A percentile compares a stretch with the other conserved stretches of the same genome.
Conservation (phyloP, 2,113 vertebrate species). For the Heterochromis multidens region DNA sequence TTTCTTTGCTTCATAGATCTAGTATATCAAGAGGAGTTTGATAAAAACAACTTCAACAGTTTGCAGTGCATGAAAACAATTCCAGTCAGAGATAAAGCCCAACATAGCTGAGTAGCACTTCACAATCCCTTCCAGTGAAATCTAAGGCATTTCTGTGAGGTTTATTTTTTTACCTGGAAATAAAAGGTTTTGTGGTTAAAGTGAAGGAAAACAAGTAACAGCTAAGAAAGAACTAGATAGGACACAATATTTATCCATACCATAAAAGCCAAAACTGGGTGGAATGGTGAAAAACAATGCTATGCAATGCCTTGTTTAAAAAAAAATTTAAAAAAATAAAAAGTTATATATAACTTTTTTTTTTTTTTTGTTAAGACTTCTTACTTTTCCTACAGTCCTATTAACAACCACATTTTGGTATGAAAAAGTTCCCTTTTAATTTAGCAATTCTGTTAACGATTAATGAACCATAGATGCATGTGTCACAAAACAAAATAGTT, state of each 20-base stretch:
- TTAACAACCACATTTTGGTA: constrained; percentile 23
- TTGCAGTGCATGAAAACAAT: constrained; percentile 35
- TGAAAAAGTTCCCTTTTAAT: constrained; percentile 56
- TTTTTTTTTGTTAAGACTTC: no score
- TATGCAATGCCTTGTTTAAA: neutral
- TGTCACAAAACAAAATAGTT: neutral
- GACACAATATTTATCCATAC: neutral
- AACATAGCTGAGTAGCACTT: constrained; percentile 26
- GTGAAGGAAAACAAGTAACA: neutral
- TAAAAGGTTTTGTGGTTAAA: neutral
- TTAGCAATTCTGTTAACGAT: constrained; percentile 1
- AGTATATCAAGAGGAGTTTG: constrained; percentile 5
- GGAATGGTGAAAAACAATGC: neutral
- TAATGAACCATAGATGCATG: neutral
- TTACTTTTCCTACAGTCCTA: neutral
- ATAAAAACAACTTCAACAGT: neutral
- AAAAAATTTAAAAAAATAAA: no score
- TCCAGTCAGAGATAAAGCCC: constrained; percentile 39
- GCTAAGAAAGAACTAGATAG: neutral
- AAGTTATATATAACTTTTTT: no score
- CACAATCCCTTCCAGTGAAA: constrained; percentile 22
- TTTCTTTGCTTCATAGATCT: constrained; percentile 17
- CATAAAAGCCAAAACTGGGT: neutral
- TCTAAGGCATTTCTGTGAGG: constrained; percentile 68
- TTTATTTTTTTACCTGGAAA: constrained; percentile 15